These are phyloP conservation scores for Hiodon alosoides DNA, from an alignment of 2,113 vertebrate genomes.

Conservation along the genomic window DNA sequence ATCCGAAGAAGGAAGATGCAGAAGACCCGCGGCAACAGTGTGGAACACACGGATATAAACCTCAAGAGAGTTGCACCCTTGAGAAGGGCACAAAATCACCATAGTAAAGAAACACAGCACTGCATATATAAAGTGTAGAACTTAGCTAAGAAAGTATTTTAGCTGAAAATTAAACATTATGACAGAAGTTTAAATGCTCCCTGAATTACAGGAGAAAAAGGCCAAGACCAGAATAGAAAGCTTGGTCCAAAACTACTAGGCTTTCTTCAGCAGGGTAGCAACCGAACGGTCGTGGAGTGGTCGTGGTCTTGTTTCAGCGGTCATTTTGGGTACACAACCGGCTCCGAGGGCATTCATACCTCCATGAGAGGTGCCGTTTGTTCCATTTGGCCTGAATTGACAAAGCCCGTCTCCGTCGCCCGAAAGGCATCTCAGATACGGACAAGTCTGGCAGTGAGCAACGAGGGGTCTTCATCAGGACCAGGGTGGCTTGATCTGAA, in stretches of 20 bases:
- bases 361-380: conserved; percentile 93
- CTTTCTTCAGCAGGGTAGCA: neutral
- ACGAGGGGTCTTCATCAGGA: conserved; percentile 89
- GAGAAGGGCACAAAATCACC: too few species aligned
- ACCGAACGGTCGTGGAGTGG: neutral
- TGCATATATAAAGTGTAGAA: too few species aligned
- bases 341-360: conserved; percentile 54
- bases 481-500: conserved; percentile 80
- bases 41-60: neutral
- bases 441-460: conserved; percentile 86
- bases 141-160: too few species aligned
- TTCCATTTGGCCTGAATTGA: conserved; percentile 75
- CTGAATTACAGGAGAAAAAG: too few species aligned
- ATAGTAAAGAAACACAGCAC: too few species aligned
- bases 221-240: too few species aligned
- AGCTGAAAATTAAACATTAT: too few species aligned
- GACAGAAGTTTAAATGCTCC: too few species aligned
- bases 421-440: conserved; percentile 12
- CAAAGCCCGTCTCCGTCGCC: conserved; percentile 62
- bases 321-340: neutral
- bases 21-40: neutral
- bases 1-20: neutral
- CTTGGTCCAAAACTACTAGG: too few species aligned
- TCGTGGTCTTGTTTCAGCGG: neutral
- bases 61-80: too few species aligned